Evolutionary conservation across 2,797 vertebrate genomes (phyloP), one percentile per base, ranked within the genome.

Genomic region (Siniperca obscura): DNA sequence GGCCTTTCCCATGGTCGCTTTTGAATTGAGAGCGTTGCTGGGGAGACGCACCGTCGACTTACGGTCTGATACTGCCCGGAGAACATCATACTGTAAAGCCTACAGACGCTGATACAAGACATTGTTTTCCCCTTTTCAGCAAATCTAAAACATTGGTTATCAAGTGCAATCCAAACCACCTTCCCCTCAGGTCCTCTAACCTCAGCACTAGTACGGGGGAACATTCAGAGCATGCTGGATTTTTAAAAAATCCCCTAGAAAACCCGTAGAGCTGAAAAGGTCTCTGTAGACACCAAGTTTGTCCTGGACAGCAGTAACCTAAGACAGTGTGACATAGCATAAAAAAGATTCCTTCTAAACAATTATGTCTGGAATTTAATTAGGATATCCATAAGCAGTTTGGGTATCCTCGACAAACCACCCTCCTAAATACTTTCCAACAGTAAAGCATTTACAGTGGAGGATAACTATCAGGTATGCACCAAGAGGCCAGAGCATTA

Each of bases 331-430:
- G 25, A 25, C 53, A 27, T 11, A 25, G 40, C 38, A 60, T 19
- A 50, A n/a, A 68, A 78, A 70, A 70, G 68, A 67, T 75, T 70
- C 75, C 67, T 70, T 64, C 64, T 46, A 12, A 73, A 71, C 74
- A 76, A 61, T 81, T 56, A 75, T 53, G 70, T 77, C 52, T 78
- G 81, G 85, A 86, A 89, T 88, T 86, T 78, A 74, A 87, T 89
- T 75, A 79, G 22, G 21, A 74, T 7, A 53, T 75, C 48, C 50
- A 68, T 65, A 40, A 40, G 52, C 46, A 82, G 44, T 76, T 22
- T 57, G 19, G 70, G 70, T 25, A 56, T 36, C 70, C 69, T 14
- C 25, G n/a, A 25, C 62, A 21, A 1, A 10, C 74, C 19, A 55
- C 44, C 71, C 66, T 42, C 56, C 40, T 30, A 34, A 72, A 65